These are phyloP conservation scores for Aplodontia rufa DNA, from an alignment of 2,113 vertebrate genomes.

Conservation along the genomic window DNA sequence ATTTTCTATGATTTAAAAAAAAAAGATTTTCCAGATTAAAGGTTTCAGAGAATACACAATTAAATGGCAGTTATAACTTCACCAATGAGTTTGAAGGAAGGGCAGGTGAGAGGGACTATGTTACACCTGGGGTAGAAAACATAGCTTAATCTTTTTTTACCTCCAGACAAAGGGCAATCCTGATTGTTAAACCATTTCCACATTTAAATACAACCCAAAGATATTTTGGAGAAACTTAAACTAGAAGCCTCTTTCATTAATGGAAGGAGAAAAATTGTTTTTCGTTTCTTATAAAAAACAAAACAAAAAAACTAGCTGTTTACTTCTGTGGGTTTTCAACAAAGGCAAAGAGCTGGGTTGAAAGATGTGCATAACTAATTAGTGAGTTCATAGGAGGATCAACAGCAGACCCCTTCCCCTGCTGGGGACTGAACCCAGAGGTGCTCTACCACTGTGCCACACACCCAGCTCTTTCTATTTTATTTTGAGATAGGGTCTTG, in stretches of 20 bases:
- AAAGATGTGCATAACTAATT: slow-evolving; percentile 55
- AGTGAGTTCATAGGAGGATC: slow-evolving; percentile 30
- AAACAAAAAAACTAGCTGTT: too few species aligned
- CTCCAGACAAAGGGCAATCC: neutral
- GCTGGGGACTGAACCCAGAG: too few species aligned
- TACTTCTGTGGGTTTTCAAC: too few species aligned
- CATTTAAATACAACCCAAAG: slow-evolving; percentile 71
- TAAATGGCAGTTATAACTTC: neutral
- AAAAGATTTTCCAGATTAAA: neutral
- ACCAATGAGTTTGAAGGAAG: neutral
- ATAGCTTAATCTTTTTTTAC: neutral
- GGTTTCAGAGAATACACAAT: neutral
- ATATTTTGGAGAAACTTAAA: slow-evolving; percentile 74
- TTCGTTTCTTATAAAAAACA: neutral
- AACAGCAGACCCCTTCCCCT: slow-evolving; percentile 8
- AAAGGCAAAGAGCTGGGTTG: slow-evolving; percentile 69
- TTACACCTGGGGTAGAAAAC: neutral
- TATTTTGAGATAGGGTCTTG: too few species aligned
- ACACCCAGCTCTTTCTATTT: too few species aligned
- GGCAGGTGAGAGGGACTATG: neutral
- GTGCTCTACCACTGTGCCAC: too few species aligned
- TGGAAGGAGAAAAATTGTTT: neutral
- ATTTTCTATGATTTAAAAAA: slow-evolving; percentile 35
- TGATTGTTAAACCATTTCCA: slow-evolving; percentile 10
- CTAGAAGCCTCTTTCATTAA: slow-evolving; percentile 73